Base-by-base conservation (phyloP, 2,888 invertebrate species). In the Zootermopsis nevadensis region DNA sequence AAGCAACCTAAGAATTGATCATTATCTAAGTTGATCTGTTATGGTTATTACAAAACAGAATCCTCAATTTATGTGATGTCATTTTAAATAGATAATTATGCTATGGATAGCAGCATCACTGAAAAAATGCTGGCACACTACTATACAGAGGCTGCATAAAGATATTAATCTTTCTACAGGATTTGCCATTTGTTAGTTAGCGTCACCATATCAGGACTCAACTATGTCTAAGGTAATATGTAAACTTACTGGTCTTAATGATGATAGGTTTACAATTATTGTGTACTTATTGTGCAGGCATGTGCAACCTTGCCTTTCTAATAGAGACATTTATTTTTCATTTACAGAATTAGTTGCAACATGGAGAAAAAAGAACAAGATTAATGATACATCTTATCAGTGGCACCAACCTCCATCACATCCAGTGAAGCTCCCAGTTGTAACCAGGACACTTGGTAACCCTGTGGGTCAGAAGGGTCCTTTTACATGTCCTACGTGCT, bases 401-500 rank as follows among this genome's bases (percentile, higher is more conserved):
- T 74, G 74, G 74, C 74, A 74, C 24, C 74, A 74, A 35, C n/a
- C 60, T n/a, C 27, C n/a, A 42, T 69, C 69, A 19, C 19, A 31
- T 22, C 19, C 67, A 67, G 7, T 22, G 22, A 35, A 72, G 8
- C 15, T 72, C 30, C 33, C n/a, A 38, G n/a, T 74, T 22, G 22
- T 30, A 7, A 69, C 31, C 31, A 74, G 74, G 33, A 38, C 38
- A 10, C 6, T 10, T 38, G 10, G 38, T 12, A 74, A 22, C 38
- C 4, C n/a, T 66, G 82, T 3, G 33, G 35, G n/a, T 6, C 74
- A 74, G n/a, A 74, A 55, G n/a, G 67, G 77, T 8, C 74, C 81
- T n/a, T 81, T 77, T 60, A 19, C 24, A 8, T 84, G 84, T 84
- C 85, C 88, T 15, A 87, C 87, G 83, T 89, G 89, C 84, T 87